Evolutionary conservation across 2,888 invertebrate species (phyloP).

Genomic region (Drosophila diplacantha): DNA sequence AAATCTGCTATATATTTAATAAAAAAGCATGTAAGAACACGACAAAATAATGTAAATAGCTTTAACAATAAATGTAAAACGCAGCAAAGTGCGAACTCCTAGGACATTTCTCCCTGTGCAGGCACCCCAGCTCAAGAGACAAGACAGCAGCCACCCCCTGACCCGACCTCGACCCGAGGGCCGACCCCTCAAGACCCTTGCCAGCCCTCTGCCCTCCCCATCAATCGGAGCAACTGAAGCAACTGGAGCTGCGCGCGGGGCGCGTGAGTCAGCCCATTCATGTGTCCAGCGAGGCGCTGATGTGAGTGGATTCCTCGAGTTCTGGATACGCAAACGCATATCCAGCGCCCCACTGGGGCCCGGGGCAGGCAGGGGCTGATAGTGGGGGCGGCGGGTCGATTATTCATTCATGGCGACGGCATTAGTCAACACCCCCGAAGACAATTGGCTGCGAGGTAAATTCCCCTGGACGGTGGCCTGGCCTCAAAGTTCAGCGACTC

Average conservation of each 20-base stretch:
- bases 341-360: conserved; percentile 18
- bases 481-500: conserved; percentile 31
- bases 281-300: conserved; percentile 14
- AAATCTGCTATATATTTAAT: too few species aligned
- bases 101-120: not conserved
- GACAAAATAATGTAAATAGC: not conserved
- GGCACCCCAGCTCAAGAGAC: not conserved
- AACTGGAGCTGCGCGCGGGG: not conserved
- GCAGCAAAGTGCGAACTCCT: not conserved
- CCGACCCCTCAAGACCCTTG: not conserved
- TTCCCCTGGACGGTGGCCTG: conserved; percentile 12
- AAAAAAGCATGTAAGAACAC: too few species aligned
- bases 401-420: conserved; percentile 34
- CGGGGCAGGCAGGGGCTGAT: not conserved
- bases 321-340: conserved; percentile 12
- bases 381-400: conserved; percentile 18
- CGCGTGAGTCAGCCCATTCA: conserved; percentile 21
- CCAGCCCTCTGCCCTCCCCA: not conserved
- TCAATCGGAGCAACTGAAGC: not conserved
- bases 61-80: not conserved
- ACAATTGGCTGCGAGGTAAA: conserved; percentile 25
- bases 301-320: conserved; percentile 12
- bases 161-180: not conserved
- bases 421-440: conserved; percentile 40
- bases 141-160: not conserved